phyloP scores from a whole-genome alignment of 2,888 invertebrate species.

The Silvanus unidentatus region DNA sequence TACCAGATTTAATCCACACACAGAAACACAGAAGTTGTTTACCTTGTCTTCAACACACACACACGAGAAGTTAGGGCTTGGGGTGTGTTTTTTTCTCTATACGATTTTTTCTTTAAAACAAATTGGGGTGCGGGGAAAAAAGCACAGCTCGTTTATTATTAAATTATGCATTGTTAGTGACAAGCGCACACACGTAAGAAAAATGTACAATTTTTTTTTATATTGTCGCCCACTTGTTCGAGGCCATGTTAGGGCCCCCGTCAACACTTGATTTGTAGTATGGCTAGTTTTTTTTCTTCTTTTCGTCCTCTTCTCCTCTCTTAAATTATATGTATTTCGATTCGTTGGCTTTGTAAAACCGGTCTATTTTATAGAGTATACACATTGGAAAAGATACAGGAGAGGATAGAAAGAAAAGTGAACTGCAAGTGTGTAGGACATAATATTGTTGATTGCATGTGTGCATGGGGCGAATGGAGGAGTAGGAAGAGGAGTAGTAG shows the following conservation, averaged over 20 bases:
- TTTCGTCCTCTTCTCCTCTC: too few relatives aligned
- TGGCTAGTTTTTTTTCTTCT: slow-evolving; percentile 2
- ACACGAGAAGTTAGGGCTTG: too few relatives aligned
- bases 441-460: too few relatives aligned
- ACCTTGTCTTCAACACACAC: not conserved
- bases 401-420: not conserved
- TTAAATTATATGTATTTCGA: slow-evolving; percentile 2
- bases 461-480: too few relatives aligned
- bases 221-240: slow-evolving; percentile 5
- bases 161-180: too few relatives aligned
- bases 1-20: not conserved
- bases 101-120: too few relatives aligned
- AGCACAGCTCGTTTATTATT: too few relatives aligned
- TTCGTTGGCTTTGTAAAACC: slow-evolving; percentile 1
- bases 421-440: not conserved
- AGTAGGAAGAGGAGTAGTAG: too few relatives aligned
- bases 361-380: not conserved
- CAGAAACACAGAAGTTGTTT: slow-evolving; percentile 4
- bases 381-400: not conserved
- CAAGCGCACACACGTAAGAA: too few relatives aligned
- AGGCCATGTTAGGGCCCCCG: not conserved
- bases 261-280: slow-evolving; percentile 2
- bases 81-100: too few relatives aligned
- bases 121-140: too few relatives aligned
- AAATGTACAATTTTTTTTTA: too few relatives aligned